These are phyloP conservation scores for Orthonychiurus folsomi DNA, from an alignment of 2,888 invertebrate species.

Conservation along the genomic window DNA sequence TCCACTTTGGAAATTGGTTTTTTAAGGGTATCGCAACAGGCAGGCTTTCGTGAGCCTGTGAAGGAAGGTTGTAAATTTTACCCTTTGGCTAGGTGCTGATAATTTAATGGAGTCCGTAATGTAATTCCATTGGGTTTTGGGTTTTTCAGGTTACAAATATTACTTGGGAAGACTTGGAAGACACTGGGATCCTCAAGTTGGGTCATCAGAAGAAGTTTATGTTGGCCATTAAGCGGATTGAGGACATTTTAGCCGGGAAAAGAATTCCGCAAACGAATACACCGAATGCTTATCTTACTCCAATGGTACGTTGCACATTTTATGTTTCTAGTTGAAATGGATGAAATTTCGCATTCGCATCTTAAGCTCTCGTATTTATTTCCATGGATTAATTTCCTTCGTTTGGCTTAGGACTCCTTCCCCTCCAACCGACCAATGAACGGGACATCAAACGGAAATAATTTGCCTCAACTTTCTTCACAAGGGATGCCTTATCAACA, in stretches of 20 bases:
- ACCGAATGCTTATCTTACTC: conserved; percentile 25
- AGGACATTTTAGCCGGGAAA: conserved; percentile 83
- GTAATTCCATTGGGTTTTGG: no score
- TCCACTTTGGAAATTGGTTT: background rate
- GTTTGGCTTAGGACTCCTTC: background rate
- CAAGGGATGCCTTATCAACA: conserved; percentile 19
- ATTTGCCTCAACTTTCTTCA: conserved; percentile 1
- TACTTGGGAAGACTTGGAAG: conserved; percentile 98
- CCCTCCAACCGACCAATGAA: background rate
- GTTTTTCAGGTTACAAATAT: conserved; percentile 68
- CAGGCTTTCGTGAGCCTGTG: background rate
- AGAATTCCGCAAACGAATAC: conserved; percentile 41
- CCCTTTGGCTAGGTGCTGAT: background rate
- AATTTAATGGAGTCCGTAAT: background rate
- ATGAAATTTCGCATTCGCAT: no score
- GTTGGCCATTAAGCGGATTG: conserved; percentile 90
- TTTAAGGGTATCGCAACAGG: background rate
- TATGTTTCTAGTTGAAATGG: no score
- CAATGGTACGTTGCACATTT: background rate
- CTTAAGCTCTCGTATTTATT: no score
- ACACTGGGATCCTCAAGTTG: conserved; percentile 83
- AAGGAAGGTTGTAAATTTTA: background rate
- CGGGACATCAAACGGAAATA: background rate
- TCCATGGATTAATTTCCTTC: no score
- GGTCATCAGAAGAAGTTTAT: conserved; percentile 98